Conservation (phyloP, 2,888 invertebrate genomes). For the Trachelus troglodyta region DNA sequence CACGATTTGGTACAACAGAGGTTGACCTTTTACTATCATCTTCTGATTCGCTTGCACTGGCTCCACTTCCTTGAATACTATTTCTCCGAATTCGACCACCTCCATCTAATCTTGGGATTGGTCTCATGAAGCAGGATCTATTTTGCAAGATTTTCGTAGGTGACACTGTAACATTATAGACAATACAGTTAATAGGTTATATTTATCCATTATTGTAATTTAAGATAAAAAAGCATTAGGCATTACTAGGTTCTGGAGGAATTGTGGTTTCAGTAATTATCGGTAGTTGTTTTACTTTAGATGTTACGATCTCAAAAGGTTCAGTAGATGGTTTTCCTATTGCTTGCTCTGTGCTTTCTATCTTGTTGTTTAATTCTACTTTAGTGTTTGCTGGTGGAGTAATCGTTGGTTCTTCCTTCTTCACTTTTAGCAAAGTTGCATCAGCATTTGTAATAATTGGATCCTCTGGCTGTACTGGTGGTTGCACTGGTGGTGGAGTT, state of each 20-base stretch:
- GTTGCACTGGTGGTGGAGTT: neutral
- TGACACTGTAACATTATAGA: constrained; percentile 60
- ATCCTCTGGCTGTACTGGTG: neutral
- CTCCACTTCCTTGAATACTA: constrained; percentile 70
- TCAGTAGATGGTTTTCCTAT: neutral
- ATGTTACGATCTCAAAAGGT: neutral
- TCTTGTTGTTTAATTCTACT: neutral
- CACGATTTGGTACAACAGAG: constrained; percentile 43
- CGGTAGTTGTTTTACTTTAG: neutral
- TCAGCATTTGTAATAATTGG: neutral
- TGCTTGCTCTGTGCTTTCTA: constrained; percentile 2
- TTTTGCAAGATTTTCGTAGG: constrained; percentile 71
- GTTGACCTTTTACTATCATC: constrained; percentile 69
- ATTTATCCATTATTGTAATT: neutral
- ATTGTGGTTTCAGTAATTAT: neutral
- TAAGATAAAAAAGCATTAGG: neutral
- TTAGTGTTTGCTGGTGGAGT: neutral
- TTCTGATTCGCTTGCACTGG: constrained; percentile 77
- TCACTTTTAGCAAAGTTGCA: neutral
- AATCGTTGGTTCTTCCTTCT: neutral
- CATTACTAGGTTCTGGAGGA: neutral
- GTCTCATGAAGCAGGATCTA: constrained; percentile 74
- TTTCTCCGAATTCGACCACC: constrained; percentile 69
- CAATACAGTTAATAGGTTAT: constrained; percentile 13
- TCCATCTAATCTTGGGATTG: constrained; percentile 73